phyloP scores from a whole-genome alignment of 1,140 invertebrate genomes.

The Ylistrum balloti region DNA sequence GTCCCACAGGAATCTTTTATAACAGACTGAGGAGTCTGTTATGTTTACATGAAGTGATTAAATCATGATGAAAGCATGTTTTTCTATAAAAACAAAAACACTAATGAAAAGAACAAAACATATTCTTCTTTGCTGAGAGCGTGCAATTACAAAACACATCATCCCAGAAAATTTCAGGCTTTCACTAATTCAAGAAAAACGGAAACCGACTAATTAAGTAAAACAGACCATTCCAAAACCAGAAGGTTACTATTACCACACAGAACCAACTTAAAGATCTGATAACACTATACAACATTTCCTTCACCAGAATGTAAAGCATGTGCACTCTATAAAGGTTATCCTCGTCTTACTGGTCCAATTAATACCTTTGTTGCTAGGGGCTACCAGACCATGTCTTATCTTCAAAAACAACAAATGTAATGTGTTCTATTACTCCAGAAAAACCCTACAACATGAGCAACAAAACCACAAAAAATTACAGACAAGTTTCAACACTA shows the following conservation, averaged over 20 bases:
- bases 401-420: background rate
- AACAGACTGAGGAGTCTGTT: too few species aligned
- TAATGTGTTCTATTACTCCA: background rate
- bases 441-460: background rate
- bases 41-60: too few species aligned
- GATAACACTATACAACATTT: background rate
- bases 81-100: background rate
- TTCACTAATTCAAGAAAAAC: background rate
- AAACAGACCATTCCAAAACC: background rate
- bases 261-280: background rate
- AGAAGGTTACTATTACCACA: background rate
- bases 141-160: background rate
- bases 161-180: background rate
- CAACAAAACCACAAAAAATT: background rate
- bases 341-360: background rate
- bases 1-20: too few species aligned
- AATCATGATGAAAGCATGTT: background rate
- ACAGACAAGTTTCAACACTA: background rate
- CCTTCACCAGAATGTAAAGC: conserved; percentile 13
- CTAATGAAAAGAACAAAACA: background rate
- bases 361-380: background rate
- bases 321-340: background rate
- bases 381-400: background rate
- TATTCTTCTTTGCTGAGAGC: background rate
- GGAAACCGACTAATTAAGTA: background rate